These are phyloP conservation scores for Elaphurus davidianus DNA, from an alignment of 2,113 vertebrate genomes.

Conservation along the genomic window DNA sequence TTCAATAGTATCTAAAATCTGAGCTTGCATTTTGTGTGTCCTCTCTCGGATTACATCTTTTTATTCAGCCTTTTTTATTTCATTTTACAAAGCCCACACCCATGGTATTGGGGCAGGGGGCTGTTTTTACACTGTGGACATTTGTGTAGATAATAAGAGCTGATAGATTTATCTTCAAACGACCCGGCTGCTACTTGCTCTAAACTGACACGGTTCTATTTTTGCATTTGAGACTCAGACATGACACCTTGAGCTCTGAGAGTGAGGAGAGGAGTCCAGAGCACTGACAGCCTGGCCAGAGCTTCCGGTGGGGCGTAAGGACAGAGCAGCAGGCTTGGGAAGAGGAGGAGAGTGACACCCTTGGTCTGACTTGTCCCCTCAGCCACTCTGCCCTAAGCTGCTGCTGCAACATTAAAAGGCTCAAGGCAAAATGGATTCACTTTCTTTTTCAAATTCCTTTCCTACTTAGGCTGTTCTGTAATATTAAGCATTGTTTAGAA, in stretches of 20 bases:
- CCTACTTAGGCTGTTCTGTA: not conserved
- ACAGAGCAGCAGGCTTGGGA: not conserved
- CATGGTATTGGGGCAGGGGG: not conserved
- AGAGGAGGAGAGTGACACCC: too few species aligned
- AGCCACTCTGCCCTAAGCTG: not conserved
- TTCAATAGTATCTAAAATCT: not conserved
- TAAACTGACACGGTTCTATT: not conserved
- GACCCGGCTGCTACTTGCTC: not conserved
- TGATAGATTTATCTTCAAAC: not conserved
- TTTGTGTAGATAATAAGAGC: not conserved
- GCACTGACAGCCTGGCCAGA: not conserved
- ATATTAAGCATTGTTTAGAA: not conserved
- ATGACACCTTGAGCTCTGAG: not conserved
- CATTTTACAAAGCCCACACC: not conserved
- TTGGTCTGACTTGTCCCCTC: not conserved
- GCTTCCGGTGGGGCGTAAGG: not conserved
- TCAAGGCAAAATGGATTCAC: not conserved
- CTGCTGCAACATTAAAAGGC: not conserved
- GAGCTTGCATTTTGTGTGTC: not conserved
- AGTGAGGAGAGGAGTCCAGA: not conserved
- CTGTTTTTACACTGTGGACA: not conserved
- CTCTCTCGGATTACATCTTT: not conserved
- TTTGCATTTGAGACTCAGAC: not conserved
- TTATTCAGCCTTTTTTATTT: not conserved
- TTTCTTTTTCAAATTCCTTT: not conserved